These are phyloP conservation scores for Glaucomys volans DNA, from an alignment of 2,113 vertebrate genomes.

Conservation along the genomic window DNA sequence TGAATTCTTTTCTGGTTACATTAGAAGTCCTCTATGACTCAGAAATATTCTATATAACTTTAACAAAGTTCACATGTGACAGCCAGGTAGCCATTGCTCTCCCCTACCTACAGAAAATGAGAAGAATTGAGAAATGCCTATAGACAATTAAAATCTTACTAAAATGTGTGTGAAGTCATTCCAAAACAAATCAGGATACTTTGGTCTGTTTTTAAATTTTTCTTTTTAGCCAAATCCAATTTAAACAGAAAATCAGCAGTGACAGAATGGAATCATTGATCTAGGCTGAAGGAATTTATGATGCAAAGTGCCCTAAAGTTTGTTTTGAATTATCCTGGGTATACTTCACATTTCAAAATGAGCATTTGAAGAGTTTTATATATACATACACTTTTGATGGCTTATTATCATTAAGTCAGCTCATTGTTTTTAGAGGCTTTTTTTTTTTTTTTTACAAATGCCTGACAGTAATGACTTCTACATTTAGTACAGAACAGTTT, in stretches of 20 bases:
- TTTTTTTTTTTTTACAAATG: conserved; percentile 49
- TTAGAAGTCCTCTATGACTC: not conserved
- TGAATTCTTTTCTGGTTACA: not conserved
- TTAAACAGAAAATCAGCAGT: conserved; percentile 72
- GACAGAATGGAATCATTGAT: conserved; percentile 35
- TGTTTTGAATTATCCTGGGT: conserved; percentile 69
- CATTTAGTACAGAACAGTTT: not conserved
- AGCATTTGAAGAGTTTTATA: conserved; percentile 38
- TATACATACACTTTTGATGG: not conserved
- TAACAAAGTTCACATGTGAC: not conserved
- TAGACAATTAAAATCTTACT: conserved; percentile 58
- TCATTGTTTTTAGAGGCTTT: not conserved
- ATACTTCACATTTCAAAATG: conserved; percentile 61
- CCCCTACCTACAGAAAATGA: conserved; percentile 13
- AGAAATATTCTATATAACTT: not conserved
- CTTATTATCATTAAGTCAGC: not conserved
- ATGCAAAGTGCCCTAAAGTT: conserved; percentile 68
- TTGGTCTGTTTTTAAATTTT: not conserved
- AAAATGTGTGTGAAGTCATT: conserved; percentile 67
- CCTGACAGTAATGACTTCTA: conserved; percentile 19
- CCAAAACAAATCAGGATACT: conserved; percentile 2
- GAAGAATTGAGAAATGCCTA: not conserved
- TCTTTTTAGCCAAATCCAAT: conserved; percentile 68
- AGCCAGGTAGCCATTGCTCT: not conserved
- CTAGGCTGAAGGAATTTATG: conserved; percentile 66